phyloP scores from a whole-genome alignment of 1,140 invertebrate genomes.

The Drosophila lowei region DNA sequence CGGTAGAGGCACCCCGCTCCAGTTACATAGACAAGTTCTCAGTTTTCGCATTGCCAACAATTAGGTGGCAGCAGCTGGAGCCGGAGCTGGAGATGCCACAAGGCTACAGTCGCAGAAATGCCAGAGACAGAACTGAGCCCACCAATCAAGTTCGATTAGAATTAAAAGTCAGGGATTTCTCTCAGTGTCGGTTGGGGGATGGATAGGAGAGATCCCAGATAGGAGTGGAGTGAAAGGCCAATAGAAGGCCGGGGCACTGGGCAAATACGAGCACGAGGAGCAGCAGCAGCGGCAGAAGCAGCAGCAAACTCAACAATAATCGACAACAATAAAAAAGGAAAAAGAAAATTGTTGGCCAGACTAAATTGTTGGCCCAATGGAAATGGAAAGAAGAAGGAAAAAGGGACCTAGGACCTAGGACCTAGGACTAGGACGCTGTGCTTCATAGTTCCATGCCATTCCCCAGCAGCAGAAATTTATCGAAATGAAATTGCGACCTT shows the following conservation, averaged over 20 bases:
- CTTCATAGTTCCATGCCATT: conserved; percentile 38
- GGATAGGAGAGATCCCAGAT: no score
- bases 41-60: conserved; percentile 75
- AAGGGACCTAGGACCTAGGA: conserved; percentile 1
- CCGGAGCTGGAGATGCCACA: conserved; percentile 11
- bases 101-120: conserved; percentile 30
- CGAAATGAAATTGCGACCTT: conserved; percentile 56
- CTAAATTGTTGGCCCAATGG: conserved; percentile 23
- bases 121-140: no score
- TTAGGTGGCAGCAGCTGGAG: conserved; percentile 75
- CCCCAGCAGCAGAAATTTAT: conserved; percentile 43
- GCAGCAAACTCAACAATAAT: conserved; percentile 62
- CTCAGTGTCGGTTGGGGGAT: no score
- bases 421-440: conserved; percentile 28
- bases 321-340: conserved; percentile 69
- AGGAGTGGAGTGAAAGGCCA: no score
- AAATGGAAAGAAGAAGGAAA: conserved; percentile 21
- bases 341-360: conserved; percentile 33
- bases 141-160: no score
- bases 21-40: conserved; percentile 63
- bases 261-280: conserved; percentile 30
- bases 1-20: conserved; percentile 33
- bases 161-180: no score
- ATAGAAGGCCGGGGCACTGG: conserved; percentile 34
- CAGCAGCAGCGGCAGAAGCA: neutral